Percentiles rank a stretch among this genome's conserved stretches.
phyloP scores from a whole-genome alignment of 1,140 invertebrate genomes.

The Parasteatoda tepidariorum region DNA sequence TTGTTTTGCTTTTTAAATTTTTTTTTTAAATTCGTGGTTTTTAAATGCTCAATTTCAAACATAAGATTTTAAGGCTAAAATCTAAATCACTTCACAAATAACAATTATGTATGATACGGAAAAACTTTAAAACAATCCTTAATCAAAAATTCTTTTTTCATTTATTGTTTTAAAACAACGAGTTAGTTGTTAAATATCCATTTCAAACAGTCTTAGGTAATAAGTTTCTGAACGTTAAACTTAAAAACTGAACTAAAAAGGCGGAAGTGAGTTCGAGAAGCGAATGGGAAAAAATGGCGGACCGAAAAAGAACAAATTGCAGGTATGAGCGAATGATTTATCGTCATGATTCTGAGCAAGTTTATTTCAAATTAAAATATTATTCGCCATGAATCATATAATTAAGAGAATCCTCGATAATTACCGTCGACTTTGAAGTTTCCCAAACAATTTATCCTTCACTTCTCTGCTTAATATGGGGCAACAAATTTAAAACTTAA shows the following conservation, averaged over 20 bases:
- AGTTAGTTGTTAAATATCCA: not conserved
- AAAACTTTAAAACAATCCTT: too few species aligned
- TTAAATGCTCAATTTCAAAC: too few species aligned
- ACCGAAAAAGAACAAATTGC: not conserved
- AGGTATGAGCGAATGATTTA: slow-evolving; percentile 24
- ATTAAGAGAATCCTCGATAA: slow-evolving; percentile 50
- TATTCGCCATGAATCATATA: slow-evolving; percentile 53
- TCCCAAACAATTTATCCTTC: slow-evolving; percentile 51
- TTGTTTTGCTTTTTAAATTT: too few species aligned
- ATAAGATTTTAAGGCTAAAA: too few species aligned
- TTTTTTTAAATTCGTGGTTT: too few species aligned
- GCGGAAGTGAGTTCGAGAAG: not conserved
- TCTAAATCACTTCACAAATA: too few species aligned
- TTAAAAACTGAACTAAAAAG: not conserved
- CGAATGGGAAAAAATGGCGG: not conserved
- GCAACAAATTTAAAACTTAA: slow-evolving; percentile 55
- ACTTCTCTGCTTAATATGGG: slow-evolving; percentile 47
- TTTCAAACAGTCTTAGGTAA: not conserved
- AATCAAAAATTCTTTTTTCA: not conserved
- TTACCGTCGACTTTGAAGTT: slow-evolving; percentile 20
- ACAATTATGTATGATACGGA: too few species aligned
- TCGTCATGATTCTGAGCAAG: slow-evolving; percentile 13
- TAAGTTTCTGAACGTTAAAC: not conserved
- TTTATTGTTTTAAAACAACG: not conserved
- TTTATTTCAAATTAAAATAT: slow-evolving; percentile 61